Percentiles rank a stretch among this genome's conserved stretches.
Evolutionary conservation across 2,888 invertebrate species (phyloP).

Genomic region (Drosophila longiperda): DNA sequence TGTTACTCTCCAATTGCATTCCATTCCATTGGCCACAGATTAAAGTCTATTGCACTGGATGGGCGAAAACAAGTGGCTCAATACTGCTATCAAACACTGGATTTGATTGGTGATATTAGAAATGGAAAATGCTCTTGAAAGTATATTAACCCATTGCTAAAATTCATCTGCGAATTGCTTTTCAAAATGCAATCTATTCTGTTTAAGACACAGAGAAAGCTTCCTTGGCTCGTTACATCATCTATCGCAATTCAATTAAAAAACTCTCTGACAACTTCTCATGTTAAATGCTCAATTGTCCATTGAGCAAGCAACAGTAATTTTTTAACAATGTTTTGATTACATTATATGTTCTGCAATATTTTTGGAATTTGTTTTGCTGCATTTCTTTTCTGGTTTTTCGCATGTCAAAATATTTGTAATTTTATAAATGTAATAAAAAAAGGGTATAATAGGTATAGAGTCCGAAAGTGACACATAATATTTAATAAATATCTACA

Average conservation of each 20-base stretch:
- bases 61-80: not conserved
- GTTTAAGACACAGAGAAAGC: not conserved
- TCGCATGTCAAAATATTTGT: not conserved
- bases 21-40: conserved; percentile 27
- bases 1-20: not conserved
- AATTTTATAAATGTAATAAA: not conserved
- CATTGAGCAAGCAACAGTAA: conserved; percentile 13
- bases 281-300: conserved; percentile 38
- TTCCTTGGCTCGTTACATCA: not conserved
- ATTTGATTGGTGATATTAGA: not conserved
- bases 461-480: not conserved
- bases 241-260: conserved; percentile 11
- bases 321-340: conserved; percentile 32
- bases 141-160: not conserved
- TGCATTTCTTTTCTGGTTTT: conserved; percentile 9
- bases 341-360: conserved; percentile 40
- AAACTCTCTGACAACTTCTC: conserved; percentile 19
- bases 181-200: not conserved
- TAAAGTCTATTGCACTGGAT: conserved; percentile 25
- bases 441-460: not conserved
- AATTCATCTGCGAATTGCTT: not conserved
- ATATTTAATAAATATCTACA: not conserved
- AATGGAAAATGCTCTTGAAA: not conserved
- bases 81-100: conserved; percentile 4
- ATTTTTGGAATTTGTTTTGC: conserved; percentile 3